Evolutionary conservation across 2,888 invertebrate species (phyloP).

Genomic region (Calameuta pallipes): DNA sequence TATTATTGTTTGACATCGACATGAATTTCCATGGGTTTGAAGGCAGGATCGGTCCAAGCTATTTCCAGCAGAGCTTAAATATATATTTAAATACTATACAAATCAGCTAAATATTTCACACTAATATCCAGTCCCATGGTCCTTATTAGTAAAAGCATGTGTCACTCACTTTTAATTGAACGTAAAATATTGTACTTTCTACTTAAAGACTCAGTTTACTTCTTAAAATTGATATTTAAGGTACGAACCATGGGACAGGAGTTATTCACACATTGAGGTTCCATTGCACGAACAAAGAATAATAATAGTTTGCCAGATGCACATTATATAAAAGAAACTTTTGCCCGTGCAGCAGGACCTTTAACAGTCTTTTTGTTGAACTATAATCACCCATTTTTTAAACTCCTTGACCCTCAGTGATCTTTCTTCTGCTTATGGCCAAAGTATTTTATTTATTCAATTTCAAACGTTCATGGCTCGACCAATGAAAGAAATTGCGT

Average conservation of each 20-base stretch:
- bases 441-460: background rate
- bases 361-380: conserved; percentile 20
- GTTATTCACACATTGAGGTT: conserved; percentile 10
- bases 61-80: conserved; percentile 1
- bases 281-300: conserved; percentile 8
- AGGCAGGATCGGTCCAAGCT: conserved; percentile 8
- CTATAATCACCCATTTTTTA: conserved; percentile 5
- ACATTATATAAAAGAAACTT: background rate
- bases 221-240: background rate
- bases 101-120: conserved; percentile 12
- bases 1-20: background rate
- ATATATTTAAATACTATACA: conserved; percentile 17
- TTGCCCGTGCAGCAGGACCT: conserved; percentile 6
- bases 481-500: no score
- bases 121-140: conserved; percentile 19
- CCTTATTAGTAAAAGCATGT: background rate
- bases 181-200: background rate
- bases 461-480: background rate
- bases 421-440: background rate
- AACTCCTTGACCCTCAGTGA: background rate
- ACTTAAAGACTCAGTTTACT: background rate
- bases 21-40: background rate
- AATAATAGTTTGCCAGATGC: background rate
- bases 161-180: background rate
- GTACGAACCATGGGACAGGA: conserved; percentile 17